These are phyloP conservation scores for Rattus norvegicus DNA, from an alignment of 2,113 vertebrate genomes.

Conservation along the genomic window GRCr8 NC_086019.1:119299501-119300000, in stretches of 20 bases:
- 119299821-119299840: neutral
- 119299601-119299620: neutral
- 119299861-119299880: neutral
- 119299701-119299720: neutral
- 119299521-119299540: neutral
- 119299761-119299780: neutral
- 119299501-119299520: neutral
- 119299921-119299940: neutral
- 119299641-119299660: neutral
- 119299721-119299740: neutral
- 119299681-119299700: neutral
- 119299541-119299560: neutral
- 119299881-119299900: neutral
- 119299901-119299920: neutral
- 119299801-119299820: neutral
- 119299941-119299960: neutral
- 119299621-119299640: neutral
- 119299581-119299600: neutral
- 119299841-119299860: constrained; percentile 1
- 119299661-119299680: neutral
- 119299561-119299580: neutral
- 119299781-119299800: neutral
- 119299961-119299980: neutral
- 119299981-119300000: neutral
- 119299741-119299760: neutral